Evolutionary conservation across 2,113 vertebrate genomes (phyloP).

Genomic region (Syngnathus scovelli): DNA sequence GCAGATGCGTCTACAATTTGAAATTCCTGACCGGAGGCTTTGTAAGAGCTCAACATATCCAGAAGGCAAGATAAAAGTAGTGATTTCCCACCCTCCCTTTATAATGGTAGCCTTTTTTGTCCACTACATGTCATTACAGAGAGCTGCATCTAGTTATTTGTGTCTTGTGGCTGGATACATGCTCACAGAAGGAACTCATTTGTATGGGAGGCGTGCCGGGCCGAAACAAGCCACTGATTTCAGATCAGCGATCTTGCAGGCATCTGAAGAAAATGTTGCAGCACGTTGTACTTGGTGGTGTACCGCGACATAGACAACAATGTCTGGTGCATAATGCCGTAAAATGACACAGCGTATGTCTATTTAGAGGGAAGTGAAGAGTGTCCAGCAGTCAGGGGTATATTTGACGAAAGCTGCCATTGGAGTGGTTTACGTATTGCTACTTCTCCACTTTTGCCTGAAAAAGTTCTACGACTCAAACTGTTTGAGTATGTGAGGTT

Average conservation of each 20-base stretch:
- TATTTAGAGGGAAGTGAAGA: background rate
- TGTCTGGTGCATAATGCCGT: background rate
- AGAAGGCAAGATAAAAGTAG: slow-evolving; percentile 60
- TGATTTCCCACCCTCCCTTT: slow-evolving; percentile 55
- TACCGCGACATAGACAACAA: slow-evolving; percentile 8
- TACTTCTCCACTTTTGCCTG: background rate
- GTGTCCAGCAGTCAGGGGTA: background rate
- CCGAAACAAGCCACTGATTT: slow-evolving; percentile 48
- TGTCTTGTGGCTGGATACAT: slow-evolving; percentile 72
- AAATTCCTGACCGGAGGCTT: slow-evolving; percentile 44
- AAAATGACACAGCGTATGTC: background rate
- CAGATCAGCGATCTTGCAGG: slow-evolving; percentile 47
- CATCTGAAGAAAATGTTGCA: slow-evolving; percentile 33
- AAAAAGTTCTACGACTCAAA: too few relatives aligned
- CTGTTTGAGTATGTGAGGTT: too few relatives aligned
- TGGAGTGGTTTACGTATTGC: background rate
- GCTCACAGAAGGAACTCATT: slow-evolving; percentile 68
- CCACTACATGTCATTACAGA: slow-evolving; percentile 69
- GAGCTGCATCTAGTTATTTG: slow-evolving; percentile 71
- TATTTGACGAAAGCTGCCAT: background rate
- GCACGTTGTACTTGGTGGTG: background rate
- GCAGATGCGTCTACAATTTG: slow-evolving; percentile 29
- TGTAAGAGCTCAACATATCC: slow-evolving; percentile 48
- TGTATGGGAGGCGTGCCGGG: slow-evolving; percentile 59
- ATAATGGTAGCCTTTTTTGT: slow-evolving; percentile 66